Conservation (phyloP, 1,140 invertebrate genomes). For the Bombus breviceps region DNA sequence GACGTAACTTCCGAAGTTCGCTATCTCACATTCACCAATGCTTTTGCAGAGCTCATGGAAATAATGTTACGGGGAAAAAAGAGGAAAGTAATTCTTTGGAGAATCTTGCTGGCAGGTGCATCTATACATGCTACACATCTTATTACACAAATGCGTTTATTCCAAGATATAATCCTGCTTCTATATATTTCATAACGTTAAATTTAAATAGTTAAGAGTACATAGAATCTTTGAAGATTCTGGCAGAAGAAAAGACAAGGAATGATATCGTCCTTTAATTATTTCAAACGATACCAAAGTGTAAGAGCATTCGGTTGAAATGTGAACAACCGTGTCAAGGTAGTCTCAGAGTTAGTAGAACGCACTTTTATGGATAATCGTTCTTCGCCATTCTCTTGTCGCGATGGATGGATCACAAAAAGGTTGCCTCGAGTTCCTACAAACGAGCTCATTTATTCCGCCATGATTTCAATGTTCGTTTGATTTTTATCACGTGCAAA, state of each 20-base stretch:
- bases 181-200: background rate
- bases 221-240: background rate
- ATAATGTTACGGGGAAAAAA: background rate
- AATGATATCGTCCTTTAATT: slow-evolving; percentile 1
- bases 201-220: background rate
- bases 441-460: slow-evolving; percentile 10
- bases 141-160: background rate
- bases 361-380: slow-evolving; percentile 52
- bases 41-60: background rate
- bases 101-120: background rate
- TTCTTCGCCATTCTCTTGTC: slow-evolving; percentile 29
- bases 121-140: too few species aligned
- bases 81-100: background rate
- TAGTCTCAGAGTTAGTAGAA: slow-evolving; percentile 36
- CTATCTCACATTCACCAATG: background rate
- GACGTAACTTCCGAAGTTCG: background rate
- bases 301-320: slow-evolving; percentile 15
- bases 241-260: too few species aligned
- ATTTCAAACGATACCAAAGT: slow-evolving; percentile 15
- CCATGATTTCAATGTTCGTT: background rate
- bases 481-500: background rate
- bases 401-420: slow-evolving; percentile 14
- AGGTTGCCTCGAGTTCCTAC: slow-evolving; percentile 1
- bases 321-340: slow-evolving; percentile 53
- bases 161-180: background rate